Evolutionary conservation across 2,113 vertebrate genomes (phyloP).

Genomic region (Odontesthes bonariensis): DNA sequence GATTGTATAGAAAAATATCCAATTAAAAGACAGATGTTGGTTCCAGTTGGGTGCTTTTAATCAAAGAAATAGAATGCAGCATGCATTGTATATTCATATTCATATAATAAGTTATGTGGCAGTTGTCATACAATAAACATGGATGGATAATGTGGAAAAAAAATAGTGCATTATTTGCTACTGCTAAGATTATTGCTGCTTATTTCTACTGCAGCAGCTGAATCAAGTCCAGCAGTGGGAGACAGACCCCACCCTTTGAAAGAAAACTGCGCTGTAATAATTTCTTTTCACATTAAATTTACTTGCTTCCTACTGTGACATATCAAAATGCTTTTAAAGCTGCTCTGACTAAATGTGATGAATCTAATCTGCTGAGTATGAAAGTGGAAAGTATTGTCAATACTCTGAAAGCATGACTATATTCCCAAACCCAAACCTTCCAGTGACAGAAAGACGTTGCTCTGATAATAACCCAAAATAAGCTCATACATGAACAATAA

Average conservation of each 20-base stretch:
- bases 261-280: background rate
- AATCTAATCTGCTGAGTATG: background rate
- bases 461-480: background rate
- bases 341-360: background rate
- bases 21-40: slow-evolving; percentile 35
- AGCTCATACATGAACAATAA: background rate
- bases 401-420: background rate
- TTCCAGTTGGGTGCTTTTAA: slow-evolving; percentile 44
- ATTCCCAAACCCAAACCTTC: background rate
- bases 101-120: slow-evolving; percentile 8
- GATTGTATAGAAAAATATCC: slow-evolving; percentile 20
- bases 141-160: slow-evolving; percentile 18
- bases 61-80: slow-evolving; percentile 29
- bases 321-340: background rate
- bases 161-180: background rate
- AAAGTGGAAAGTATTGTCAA: too few species aligned
- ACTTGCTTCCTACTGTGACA: too few species aligned
- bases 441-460: background rate
- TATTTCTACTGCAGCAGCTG: slow-evolving; percentile 2
- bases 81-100: slow-evolving; percentile 32
- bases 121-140: slow-evolving; percentile 42
- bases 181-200: background rate
- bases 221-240: background rate
- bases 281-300: background rate
- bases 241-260: slow-evolving; percentile 48